A percentile compares a stretch with the other conserved stretches of the same genome.
Conservation (phyloP, 2,113 vertebrate species). For the Hyaena hyaena region DNA sequence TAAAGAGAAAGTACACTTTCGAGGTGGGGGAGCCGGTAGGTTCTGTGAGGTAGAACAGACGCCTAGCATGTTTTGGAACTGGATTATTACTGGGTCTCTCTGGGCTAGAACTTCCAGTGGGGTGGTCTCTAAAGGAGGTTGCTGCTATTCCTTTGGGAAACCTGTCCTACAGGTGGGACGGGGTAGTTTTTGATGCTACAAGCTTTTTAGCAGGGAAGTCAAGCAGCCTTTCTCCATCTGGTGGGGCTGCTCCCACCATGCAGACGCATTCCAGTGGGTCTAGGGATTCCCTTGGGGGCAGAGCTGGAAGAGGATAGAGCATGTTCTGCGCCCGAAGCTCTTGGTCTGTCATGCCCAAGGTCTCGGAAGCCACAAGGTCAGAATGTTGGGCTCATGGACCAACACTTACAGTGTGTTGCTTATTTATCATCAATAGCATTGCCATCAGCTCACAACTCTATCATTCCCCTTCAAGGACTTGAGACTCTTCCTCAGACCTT, state of each 20-base stretch:
- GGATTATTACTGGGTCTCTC: neutral
- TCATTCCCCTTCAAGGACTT: neutral
- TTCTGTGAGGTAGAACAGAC: neutral
- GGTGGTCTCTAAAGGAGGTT: neutral
- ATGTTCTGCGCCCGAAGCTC: neutral
- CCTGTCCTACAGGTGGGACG: neutral
- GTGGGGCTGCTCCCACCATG: neutral
- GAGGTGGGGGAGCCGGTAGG: neutral
- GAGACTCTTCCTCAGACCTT: neutral
- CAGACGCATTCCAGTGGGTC: neutral
- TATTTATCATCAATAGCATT: neutral
- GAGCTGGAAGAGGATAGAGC: neutral
- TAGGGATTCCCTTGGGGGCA: neutral
- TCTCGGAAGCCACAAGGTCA: neutral
- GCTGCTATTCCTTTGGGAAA: neutral
- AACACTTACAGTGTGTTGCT: neutral
- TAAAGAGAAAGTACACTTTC: neutral
- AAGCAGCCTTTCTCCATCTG: neutral
- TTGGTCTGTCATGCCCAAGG: neutral
- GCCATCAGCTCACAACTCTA: neutral
- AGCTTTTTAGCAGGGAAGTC: neutral
- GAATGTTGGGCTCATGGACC: neutral
- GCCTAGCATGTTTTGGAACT: neutral
- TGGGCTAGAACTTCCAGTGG: neutral
- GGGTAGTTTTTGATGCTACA: neutral